These are phyloP conservation scores for Reticulitermes lucifugus DNA, from an alignment of 2,888 invertebrate species.

Conservation along the genomic window DNA sequence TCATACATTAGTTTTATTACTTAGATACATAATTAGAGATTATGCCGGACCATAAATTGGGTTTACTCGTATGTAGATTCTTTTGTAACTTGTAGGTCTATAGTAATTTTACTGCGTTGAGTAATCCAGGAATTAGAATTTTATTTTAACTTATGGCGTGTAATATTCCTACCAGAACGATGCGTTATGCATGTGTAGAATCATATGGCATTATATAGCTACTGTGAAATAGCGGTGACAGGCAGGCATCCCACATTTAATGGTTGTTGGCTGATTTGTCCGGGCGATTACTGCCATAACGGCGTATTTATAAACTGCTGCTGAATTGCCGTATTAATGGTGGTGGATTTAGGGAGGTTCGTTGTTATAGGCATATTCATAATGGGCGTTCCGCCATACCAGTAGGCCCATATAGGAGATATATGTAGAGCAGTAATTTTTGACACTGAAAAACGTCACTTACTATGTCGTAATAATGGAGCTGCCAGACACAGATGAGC, in stretches of 20 bases:
- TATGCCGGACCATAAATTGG: too few species aligned
- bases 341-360: neutral
- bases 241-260: neutral
- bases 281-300: neutral
- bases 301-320: neutral
- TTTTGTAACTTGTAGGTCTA: neutral
- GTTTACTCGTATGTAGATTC: too few species aligned
- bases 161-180: neutral
- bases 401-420: too few species aligned
- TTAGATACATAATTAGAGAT: too few species aligned
- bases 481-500: neutral
- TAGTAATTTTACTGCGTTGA: too few species aligned
- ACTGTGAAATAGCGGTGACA: neutral
- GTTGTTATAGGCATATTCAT: neutral
- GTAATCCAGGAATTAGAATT: neutral
- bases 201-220: neutral
- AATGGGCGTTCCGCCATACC: neutral
- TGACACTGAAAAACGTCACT: conserved; percentile 4
- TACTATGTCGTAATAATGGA: neutral
- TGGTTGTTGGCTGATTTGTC: neutral
- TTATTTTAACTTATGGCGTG: neutral
- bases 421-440: neutral
- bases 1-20: too few species aligned
- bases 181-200: neutral
- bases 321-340: neutral